A percentile compares a stretch with the other conserved stretches of the same genome.
These are phyloP conservation scores for Heloderma charlesbogerti DNA, from an alignment of 2,113 vertebrate genomes.

Conservation along the genomic window DNA sequence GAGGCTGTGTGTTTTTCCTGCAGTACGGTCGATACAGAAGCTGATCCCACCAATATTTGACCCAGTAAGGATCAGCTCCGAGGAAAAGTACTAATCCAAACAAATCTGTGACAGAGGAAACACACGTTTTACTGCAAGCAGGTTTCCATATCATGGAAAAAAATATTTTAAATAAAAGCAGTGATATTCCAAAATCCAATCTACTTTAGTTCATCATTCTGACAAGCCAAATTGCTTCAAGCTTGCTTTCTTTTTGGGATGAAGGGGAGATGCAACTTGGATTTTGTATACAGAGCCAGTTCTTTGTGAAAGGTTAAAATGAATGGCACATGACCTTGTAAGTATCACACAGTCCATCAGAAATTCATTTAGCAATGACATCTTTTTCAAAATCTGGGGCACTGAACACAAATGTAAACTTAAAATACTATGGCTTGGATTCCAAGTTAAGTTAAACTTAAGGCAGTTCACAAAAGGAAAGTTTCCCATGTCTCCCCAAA, in stretches of 20 bases:
- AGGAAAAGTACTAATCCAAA: constrained; percentile 95
- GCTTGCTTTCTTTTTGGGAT: not conserved
- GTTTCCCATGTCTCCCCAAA: too few species aligned
- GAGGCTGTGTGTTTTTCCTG: constrained; percentile 86
- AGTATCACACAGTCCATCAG: not conserved
- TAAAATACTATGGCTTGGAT: too few species aligned
- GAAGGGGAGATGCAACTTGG: not conserved
- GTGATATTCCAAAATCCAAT: not conserved
- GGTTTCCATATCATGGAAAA: not conserved
- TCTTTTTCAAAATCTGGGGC: not conserved
- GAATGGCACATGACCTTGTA: not conserved
- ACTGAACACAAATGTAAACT: not conserved
- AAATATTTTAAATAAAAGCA: not conserved
- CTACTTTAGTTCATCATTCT: not conserved
- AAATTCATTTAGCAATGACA: not conserved
- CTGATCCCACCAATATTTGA: constrained; percentile 96
- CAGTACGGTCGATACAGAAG: constrained; percentile 95
- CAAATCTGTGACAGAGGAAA: constrained; percentile 82
- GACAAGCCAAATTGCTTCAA: not conserved
- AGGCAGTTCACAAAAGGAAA: too few species aligned
- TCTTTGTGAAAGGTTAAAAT: not conserved
- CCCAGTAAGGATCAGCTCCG: constrained; percentile 96
- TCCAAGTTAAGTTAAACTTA: too few species aligned
- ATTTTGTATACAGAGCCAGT: too few species aligned
- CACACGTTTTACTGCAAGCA: not conserved